A percentile compares a stretch with the other conserved stretches of the same genome.
phyloP scores from a whole-genome alignment of 2,113 vertebrate species.

The Puffinus mauretanicus region DNA sequence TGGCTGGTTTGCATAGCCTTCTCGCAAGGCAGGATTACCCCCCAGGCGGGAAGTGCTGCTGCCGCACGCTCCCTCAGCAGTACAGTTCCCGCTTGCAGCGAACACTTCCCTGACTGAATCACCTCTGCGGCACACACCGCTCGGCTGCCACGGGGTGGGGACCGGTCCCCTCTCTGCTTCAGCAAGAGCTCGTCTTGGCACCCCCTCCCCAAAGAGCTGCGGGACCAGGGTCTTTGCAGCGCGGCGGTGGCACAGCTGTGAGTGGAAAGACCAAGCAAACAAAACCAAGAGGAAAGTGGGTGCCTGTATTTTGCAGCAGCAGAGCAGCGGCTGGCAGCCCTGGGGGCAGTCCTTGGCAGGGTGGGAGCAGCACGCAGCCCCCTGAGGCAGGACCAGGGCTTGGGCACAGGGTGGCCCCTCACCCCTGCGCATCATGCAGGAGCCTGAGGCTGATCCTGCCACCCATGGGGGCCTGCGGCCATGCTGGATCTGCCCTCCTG shows the following conservation, averaged over 20 bases:
- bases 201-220: background rate
- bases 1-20: background rate
- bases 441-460: background rate
- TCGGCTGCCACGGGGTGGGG: background rate
- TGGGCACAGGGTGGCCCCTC: background rate
- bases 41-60: background rate
- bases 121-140: fast-evolving
- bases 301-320: background rate
- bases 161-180: too few species aligned
- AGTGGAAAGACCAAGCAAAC: background rate
- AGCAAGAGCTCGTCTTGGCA: too few species aligned
- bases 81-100: fast-evolving
- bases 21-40: background rate
- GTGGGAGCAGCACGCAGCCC: background rate
- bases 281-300: fast-evolving
- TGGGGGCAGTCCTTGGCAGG: fast-evolving
- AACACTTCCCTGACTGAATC: background rate
- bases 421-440: fast-evolving
- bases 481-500: background rate
- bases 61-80: background rate
- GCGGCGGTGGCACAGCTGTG: fast-evolving
- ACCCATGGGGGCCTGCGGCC: fast-evolving
- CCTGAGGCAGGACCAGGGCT: too few species aligned
- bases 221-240: fast-evolving
- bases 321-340: fast-evolving